phyloP scores from a whole-genome alignment of 2,113 vertebrate species.

The Strix aluco region DNA sequence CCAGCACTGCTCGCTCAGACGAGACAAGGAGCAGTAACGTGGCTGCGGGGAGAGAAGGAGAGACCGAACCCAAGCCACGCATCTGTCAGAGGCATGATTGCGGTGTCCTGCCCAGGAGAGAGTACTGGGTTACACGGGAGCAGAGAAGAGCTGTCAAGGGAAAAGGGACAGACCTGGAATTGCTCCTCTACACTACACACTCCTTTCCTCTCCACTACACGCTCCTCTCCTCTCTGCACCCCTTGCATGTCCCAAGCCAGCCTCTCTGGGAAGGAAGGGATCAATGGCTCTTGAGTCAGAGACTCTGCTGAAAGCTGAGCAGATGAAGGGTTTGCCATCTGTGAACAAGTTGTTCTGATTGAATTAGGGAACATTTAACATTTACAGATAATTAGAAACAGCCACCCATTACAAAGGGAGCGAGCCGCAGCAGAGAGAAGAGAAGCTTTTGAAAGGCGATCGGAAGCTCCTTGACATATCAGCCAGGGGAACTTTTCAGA shows the following conservation, averaged over 20 bases:
- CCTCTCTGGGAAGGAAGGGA: background rate
- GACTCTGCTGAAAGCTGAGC: background rate
- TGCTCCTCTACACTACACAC: accelerated
- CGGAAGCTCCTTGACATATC: slow-evolving; percentile 55
- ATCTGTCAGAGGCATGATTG: accelerated
- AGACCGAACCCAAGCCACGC: background rate
- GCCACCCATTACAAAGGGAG: slow-evolving; percentile 51
- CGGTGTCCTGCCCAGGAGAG: background rate
- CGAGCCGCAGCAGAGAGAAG: background rate
- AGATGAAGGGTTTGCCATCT: slow-evolving; percentile 66
- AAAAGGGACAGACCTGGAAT: background rate
- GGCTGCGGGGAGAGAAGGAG: background rate
- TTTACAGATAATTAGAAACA: slow-evolving; percentile 71
- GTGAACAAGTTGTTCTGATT: slow-evolving; percentile 63
- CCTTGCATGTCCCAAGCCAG: background rate
- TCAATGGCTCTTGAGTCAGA: slow-evolving; percentile 12
- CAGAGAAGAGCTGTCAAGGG: background rate
- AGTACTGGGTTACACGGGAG: accelerated
- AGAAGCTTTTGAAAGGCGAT: slow-evolving; percentile 49
- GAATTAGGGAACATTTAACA: slow-evolving; percentile 70
- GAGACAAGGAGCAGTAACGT: accelerated
- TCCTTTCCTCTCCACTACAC: background rate
- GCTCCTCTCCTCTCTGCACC: background rate
- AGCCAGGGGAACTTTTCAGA: slow-evolving; percentile 62
- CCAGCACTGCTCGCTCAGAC: accelerated